Percentiles rank a stretch among this genome's conserved stretches.
phyloP scores from a whole-genome alignment of 2,797 vertebrate genomes.

The Manis pentadactyla region DNA sequence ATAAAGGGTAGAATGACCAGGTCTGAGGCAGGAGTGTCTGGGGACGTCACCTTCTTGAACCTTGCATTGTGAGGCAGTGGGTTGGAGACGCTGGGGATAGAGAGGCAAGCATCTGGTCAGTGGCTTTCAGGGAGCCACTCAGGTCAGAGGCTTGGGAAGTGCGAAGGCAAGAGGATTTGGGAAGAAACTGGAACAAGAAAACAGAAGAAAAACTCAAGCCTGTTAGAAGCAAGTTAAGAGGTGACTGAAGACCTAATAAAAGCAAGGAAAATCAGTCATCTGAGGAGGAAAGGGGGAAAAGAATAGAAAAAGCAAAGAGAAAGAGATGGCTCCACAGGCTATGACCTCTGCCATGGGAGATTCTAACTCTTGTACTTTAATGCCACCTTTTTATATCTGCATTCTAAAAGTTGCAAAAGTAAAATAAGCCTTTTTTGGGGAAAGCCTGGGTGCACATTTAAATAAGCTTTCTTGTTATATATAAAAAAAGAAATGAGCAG shows the following conservation, averaged over 20 bases:
- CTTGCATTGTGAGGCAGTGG: background rate
- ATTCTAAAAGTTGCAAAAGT: background rate
- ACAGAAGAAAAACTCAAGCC: background rate
- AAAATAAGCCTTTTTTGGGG: background rate
- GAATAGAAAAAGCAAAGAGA: background rate
- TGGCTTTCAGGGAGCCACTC: background rate
- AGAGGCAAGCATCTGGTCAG: background rate
- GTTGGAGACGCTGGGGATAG: background rate
- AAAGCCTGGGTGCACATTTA: background rate
- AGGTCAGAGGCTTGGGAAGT: background rate
- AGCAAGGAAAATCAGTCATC: background rate
- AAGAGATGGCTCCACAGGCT: background rate
- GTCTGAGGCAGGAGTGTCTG: background rate
- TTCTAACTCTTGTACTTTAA: constrained; percentile 32
- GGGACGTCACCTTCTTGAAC: background rate
- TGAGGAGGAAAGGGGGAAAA: background rate
- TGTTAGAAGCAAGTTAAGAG: constrained; percentile 27
- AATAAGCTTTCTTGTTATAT: constrained; percentile 8
- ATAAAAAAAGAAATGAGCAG: constrained; percentile 12
- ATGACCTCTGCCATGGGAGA: background rate
- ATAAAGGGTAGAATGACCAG: background rate
- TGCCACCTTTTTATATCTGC: background rate
- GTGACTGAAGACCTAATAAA: background rate
- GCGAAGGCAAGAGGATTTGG: background rate
- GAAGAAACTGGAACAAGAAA: background rate